Percentiles rank a stretch among this genome's conserved stretches.
Conservation (phyloP, 30 jellyfish, hydroid and myxozoan genomes). For the Aurelia aurita region DNA sequence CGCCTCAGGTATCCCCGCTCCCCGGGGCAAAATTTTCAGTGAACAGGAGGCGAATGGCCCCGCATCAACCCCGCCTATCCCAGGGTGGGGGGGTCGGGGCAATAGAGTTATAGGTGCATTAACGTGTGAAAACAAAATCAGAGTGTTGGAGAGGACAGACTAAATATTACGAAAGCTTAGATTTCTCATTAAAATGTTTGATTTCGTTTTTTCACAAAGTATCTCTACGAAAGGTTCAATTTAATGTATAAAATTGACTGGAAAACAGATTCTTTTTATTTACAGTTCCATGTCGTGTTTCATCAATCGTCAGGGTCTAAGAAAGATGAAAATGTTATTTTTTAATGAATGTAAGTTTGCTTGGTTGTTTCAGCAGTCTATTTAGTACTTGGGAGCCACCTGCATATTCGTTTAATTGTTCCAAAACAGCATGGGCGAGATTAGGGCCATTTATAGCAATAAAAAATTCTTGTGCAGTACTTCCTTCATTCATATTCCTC, state of each 20-base stretch:
- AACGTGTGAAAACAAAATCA: too few relatives aligned
- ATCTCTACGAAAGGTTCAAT: not conserved
- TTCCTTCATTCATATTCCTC: too few relatives aligned
- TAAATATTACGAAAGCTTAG: not conserved
- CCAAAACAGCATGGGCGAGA: constrained; percentile 41
- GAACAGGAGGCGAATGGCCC: too few relatives aligned
- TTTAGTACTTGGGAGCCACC: constrained; percentile 30
- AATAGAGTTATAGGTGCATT: too few relatives aligned
- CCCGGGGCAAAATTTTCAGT: too few relatives aligned
- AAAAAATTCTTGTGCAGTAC: too few relatives aligned
- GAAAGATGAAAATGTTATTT: constrained; percentile 8
- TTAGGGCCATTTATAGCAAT: constrained; percentile 37
- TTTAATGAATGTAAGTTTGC: not conserved
- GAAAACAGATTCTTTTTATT: not conserved
- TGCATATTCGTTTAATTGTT: constrained; percentile 19
- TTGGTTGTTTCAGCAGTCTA: constrained; percentile 17
- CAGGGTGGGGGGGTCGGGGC: too few relatives aligned
- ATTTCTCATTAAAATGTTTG: not conserved
- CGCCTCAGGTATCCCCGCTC: too few relatives aligned
- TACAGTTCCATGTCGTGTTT: constrained; percentile 2
- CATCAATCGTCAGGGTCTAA: constrained; percentile 23
- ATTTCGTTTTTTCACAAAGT: not conserved
- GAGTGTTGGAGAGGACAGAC: too few relatives aligned
- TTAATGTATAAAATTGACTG: constrained; percentile 1
- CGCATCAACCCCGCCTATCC: too few relatives aligned